Evolutionary conservation across 2,113 vertebrate genomes (phyloP).

Genomic region (Pseudopipra pipra): DNA sequence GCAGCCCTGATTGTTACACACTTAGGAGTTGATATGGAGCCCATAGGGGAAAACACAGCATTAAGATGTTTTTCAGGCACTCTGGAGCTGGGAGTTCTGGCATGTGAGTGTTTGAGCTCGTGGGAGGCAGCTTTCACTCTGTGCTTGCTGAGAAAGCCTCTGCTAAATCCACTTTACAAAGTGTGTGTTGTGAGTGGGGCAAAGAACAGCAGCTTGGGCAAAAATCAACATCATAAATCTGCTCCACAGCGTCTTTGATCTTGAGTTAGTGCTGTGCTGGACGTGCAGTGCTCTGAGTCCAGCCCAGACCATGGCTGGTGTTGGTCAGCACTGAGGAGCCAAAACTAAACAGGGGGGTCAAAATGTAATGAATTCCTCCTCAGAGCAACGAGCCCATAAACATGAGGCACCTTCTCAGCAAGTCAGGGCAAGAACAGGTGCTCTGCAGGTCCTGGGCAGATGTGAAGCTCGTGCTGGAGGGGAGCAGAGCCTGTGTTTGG

Average conservation of each 20-base stretch:
- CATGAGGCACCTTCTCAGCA: not conserved
- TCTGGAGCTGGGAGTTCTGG: not conserved
- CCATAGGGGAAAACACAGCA: not conserved
- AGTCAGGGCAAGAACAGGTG: not conserved
- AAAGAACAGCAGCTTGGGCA: not conserved
- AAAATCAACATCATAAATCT: not conserved
- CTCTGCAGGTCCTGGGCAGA: not conserved
- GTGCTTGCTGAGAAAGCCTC: not conserved
- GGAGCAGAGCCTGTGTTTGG: not conserved
- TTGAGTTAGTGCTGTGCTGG: not conserved
- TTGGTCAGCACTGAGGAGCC: not conserved
- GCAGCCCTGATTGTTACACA: not conserved
- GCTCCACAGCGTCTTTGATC: not conserved
- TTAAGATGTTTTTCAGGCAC: not conserved
- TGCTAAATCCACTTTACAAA: not conserved
- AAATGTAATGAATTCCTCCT: not conserved
- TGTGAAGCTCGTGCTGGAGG: not conserved
- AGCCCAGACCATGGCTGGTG: not conserved
- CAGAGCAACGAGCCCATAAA: not conserved
- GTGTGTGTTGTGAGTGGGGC: not conserved
- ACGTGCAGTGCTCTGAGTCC: not conserved
- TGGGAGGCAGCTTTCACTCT: not conserved
- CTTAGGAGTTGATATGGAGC: not conserved
- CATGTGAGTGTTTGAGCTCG: not conserved
- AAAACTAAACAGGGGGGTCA: not conserved